Evolutionary conservation across 2,888 invertebrate genomes (phyloP).

Genomic region (Luperina nickerlii): DNA sequence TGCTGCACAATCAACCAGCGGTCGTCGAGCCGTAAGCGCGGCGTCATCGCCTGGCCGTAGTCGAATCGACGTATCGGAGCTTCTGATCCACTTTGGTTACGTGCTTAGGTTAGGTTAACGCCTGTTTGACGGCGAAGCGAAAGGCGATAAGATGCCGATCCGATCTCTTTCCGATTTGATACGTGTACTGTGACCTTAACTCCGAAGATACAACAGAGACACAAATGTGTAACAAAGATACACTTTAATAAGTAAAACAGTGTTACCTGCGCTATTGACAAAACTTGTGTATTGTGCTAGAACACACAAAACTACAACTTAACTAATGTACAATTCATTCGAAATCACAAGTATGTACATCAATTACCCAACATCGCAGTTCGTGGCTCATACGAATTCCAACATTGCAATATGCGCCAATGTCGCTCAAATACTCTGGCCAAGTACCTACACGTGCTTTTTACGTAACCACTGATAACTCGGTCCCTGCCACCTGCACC

Average conservation of each 20-base stretch:
- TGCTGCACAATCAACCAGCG: too few relatives aligned
- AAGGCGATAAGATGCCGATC: too few relatives aligned
- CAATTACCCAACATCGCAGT: slow-evolving; percentile 31
- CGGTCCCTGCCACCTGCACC: slow-evolving; percentile 34
- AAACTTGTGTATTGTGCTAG: not conserved
- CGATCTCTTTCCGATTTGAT: too few relatives aligned
- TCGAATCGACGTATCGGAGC: too few relatives aligned
- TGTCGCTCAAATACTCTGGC: slow-evolving; percentile 31
- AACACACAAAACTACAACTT: slow-evolving; percentile 13
- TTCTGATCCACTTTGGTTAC: too few relatives aligned
- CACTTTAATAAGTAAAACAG: not conserved
- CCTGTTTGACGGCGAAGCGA: too few relatives aligned
- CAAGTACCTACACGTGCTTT: slow-evolving; percentile 44
- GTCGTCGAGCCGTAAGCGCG: too few relatives aligned
- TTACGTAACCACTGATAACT: slow-evolving; percentile 58
- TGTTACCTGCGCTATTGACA: not conserved
- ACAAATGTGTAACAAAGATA: not conserved
- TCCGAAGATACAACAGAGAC: not conserved
- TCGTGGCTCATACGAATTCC: slow-evolving; percentile 13
- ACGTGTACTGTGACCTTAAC: too few relatives aligned
- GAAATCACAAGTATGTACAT: slow-evolving; percentile 9
- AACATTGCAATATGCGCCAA: slow-evolving; percentile 42
- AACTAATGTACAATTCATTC: not conserved
- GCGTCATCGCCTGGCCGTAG: too few relatives aligned
- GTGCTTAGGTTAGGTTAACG: too few relatives aligned